Evolutionary conservation across 2,888 invertebrate genomes (phyloP).

Genomic region (Ormia ochracea): DNA sequence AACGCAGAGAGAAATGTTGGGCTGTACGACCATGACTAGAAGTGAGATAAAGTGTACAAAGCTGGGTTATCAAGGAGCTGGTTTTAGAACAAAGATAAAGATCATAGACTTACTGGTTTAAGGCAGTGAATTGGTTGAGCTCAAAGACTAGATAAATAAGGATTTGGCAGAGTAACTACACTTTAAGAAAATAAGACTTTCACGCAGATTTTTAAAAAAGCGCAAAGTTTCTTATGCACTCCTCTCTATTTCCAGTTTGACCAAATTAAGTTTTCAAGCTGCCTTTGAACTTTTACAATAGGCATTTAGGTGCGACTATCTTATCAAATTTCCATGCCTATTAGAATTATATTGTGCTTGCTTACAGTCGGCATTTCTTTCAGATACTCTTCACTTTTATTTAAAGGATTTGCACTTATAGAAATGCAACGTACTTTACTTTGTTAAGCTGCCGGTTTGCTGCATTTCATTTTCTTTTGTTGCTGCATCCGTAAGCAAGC

Average conservation of each 20-base stretch:
- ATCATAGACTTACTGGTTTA: conserved; percentile 49
- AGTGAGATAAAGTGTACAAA: conserved; percentile 1
- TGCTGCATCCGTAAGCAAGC: background rate
- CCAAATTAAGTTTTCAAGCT: background rate
- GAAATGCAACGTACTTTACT: too few species aligned
- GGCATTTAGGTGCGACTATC: background rate
- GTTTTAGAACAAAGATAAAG: conserved; percentile 30
- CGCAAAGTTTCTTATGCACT: conserved; percentile 9
- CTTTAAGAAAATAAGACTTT: background rate
- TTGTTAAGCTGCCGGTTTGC: background rate
- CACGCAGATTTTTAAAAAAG: background rate
- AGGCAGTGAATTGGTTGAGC: conserved; percentile 12
- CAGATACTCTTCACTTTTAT: too few species aligned
- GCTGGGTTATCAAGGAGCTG: conserved; percentile 14
- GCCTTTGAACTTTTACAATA: background rate
- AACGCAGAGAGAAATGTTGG: background rate
- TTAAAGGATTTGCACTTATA: too few species aligned
- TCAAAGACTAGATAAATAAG: conserved; percentile 16
- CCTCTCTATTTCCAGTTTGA: too few species aligned
- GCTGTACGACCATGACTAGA: background rate
- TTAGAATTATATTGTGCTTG: conserved; percentile 67
- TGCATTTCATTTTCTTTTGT: background rate
- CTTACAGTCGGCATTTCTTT: too few species aligned
- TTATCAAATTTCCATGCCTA: conserved; percentile 72
- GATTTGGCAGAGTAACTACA: background rate